phyloP scores from a whole-genome alignment of 2,888 invertebrate genomes.

The Opisthograptis luteolata region DNA sequence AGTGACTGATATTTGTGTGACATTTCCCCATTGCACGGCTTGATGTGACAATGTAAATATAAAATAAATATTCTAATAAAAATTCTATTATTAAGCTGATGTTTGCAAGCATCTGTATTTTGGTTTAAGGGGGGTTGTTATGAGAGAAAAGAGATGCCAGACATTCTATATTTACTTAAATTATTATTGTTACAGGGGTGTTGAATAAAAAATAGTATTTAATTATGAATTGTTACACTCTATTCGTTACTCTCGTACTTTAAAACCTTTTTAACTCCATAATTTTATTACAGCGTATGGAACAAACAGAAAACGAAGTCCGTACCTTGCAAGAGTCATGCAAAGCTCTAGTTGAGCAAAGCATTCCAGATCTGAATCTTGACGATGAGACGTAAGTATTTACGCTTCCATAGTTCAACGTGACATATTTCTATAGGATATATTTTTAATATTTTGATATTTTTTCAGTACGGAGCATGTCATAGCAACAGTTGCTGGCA shows the following conservation, averaged over 20 bases:
- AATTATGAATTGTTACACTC: too few relatives aligned
- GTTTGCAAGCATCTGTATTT: too few relatives aligned
- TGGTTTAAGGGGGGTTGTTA: too few relatives aligned
- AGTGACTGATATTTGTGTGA: too few relatives aligned
- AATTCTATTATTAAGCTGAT: too few relatives aligned
- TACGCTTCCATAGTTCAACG: not conserved
- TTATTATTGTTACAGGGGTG: too few relatives aligned
- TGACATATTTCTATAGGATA: not conserved
- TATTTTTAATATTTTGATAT: constrained; percentile 20
- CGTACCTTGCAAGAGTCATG: constrained; percentile 88
- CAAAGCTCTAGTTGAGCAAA: constrained; percentile 82
- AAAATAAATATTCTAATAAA: too few relatives aligned
- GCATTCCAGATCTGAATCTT: constrained; percentile 73
- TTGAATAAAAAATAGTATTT: too few relatives aligned
- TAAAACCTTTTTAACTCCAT: not conserved
- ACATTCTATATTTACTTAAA: too few relatives aligned
- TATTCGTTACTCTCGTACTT: not conserved
- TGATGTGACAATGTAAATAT: too few relatives aligned
- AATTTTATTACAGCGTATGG: constrained; percentile 85
- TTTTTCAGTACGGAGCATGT: constrained; percentile 56
- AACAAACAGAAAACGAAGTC: constrained; percentile 89
- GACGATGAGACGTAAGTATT: constrained; percentile 69
- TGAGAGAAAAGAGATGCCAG: too few relatives aligned
- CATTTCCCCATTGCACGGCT: too few relatives aligned
- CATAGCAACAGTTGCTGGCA: constrained; percentile 61